phyloP scores from a whole-genome alignment of 1,140 invertebrate genomes.

The Coptotermes formosanus region DNA sequence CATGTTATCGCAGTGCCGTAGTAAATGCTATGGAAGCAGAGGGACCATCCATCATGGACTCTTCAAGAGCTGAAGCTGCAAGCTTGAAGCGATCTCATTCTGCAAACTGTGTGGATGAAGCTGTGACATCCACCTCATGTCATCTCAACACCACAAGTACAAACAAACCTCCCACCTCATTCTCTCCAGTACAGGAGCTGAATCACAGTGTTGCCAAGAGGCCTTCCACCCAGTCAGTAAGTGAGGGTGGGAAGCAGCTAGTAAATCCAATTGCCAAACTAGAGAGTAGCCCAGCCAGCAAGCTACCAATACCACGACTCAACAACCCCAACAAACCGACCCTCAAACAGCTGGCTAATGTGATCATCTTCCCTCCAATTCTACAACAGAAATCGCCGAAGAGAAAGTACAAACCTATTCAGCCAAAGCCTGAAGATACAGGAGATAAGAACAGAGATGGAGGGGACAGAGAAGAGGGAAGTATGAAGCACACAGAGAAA shows the following conservation, averaged over 20 bases:
- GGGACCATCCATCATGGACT: too few species aligned
- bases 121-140: too few species aligned
- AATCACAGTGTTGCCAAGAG: too few species aligned
- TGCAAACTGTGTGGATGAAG: too few species aligned
- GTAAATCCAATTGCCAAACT: conserved; percentile 34
- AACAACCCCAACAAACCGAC: conserved; percentile 27
- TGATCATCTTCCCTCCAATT: conserved; percentile 33
- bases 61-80: too few species aligned
- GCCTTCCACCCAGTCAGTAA: too few species aligned
- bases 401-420: conserved; percentile 53
- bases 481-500: not conserved
- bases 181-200: too few species aligned
- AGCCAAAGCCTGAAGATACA: conserved; percentile 46
- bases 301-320: conserved; percentile 36
- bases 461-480: not conserved
- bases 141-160: not conserved
- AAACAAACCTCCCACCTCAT: not conserved
- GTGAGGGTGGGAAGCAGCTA: too few species aligned
- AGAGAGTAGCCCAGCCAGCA: conserved; percentile 24
- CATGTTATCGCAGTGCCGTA: too few species aligned
- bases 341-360: conserved; percentile 32
- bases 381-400: conserved; percentile 37
- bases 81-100: too few species aligned
- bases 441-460: not conserved
- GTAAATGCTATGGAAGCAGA: too few species aligned